Evolutionary conservation across 1,140 invertebrate species (phyloP).

Genomic region (Temnothorax nylanderi): DNA sequence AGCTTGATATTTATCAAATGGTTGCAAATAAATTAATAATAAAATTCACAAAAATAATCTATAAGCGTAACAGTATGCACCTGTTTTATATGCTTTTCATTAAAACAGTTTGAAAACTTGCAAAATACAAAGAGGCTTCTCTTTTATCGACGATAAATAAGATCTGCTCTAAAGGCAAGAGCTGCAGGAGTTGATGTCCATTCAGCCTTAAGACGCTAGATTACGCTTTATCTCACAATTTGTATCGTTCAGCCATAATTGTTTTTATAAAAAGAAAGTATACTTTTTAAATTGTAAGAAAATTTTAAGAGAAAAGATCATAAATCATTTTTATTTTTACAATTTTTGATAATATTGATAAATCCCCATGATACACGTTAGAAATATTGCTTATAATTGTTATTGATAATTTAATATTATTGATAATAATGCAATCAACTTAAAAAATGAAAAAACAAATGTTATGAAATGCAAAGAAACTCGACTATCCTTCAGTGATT

Average conservation of each 20-base stretch:
- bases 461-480: not conserved
- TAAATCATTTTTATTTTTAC: not conserved
- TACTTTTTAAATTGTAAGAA: not conserved
- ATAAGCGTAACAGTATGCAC: not conserved
- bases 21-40: not conserved
- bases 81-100: not conserved
- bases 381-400: not conserved
- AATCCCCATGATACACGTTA: not conserved
- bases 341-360: not conserved
- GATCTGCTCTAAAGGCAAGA: constrained; percentile 38
- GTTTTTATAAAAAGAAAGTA: not conserved
- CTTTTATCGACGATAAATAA: constrained; percentile 52
- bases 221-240: constrained; percentile 9
- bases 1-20: not conserved
- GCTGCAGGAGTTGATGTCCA: not conserved
- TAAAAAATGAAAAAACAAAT: not conserved
- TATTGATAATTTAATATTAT: not conserved
- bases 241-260: not conserved
- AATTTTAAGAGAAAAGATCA: not conserved
- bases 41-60: not conserved
- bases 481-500: not conserved
- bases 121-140: not conserved
- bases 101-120: not conserved
- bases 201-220: constrained; percentile 37
- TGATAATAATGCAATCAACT: not conserved